Evolutionary conservation across 2,113 vertebrate species (phyloP).

Genomic region (Myiopsitta monachus): DNA sequence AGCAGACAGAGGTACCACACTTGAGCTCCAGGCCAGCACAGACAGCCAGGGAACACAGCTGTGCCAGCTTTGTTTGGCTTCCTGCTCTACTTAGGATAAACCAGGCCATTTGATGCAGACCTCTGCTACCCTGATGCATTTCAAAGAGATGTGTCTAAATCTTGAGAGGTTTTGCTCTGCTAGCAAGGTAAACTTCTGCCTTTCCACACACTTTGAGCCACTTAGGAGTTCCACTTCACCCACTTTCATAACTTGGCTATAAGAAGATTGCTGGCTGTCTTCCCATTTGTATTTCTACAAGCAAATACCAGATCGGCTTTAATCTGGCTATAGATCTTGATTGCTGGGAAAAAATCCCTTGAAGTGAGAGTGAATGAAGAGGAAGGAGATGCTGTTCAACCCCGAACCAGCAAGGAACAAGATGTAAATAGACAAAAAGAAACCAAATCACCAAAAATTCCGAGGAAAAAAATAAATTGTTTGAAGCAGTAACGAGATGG

Average conservation of each 20-base stretch:
- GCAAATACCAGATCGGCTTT: background rate
- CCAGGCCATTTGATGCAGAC: background rate
- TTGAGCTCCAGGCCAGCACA: background rate
- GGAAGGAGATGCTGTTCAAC: background rate
- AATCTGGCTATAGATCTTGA: background rate
- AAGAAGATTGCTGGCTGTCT: background rate
- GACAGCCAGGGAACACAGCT: background rate
- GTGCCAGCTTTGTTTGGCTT: background rate
- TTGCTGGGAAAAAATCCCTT: background rate
- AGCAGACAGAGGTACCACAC: background rate
- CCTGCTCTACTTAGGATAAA: background rate
- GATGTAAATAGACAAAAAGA: background rate
- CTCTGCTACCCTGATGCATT: background rate
- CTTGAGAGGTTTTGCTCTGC: background rate
- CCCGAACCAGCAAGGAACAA: background rate
- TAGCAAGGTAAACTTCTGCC: background rate
- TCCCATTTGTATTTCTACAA: accelerated
- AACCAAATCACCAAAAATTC: background rate
- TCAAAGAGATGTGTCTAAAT: background rate
- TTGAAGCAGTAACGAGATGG: background rate
- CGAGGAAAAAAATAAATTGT: background rate
- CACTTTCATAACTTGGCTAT: accelerated
- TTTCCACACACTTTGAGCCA: conserved; percentile 1
- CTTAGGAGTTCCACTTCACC: background rate
- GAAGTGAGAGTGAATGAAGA: background rate